Percentiles rank a stretch among this genome's conserved stretches.
These are phyloP conservation scores for Xiphorhynchus erythropygius DNA, from an alignment of 2,797 vertebrate genomes.

Conservation along the genomic window DNA sequence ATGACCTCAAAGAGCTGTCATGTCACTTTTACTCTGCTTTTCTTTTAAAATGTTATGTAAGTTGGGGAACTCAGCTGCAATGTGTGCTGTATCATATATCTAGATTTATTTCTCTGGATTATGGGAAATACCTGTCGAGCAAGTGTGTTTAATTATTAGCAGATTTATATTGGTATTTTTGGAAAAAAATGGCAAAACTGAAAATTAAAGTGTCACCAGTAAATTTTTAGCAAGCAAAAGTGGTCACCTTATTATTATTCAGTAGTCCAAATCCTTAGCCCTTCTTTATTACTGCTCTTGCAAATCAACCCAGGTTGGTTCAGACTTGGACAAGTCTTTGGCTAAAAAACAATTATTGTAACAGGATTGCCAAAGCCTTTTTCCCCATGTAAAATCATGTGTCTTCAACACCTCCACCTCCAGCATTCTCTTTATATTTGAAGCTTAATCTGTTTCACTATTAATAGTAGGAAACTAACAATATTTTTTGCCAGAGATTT, in stretches of 20 bases:
- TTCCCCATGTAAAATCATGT: constrained; percentile 20
- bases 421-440: neutral
- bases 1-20: constrained; percentile 60
- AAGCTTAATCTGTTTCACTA: constrained; percentile 43
- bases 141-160: constrained; percentile 34
- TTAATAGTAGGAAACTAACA: constrained; percentile 59
- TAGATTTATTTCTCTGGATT: constrained; percentile 53
- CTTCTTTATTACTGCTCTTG: constrained; percentile 55
- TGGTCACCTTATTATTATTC: constrained; percentile 70
- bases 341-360: constrained; percentile 75
- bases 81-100: constrained; percentile 53
- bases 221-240: constrained; percentile 74
- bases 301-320: constrained; percentile 52
- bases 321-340: constrained; percentile 55
- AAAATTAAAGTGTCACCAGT: constrained; percentile 81
- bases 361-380: constrained; percentile 68
- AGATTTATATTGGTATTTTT: constrained; percentile 38
- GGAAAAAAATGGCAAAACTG: constrained; percentile 18
- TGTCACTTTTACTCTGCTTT: constrained; percentile 57
- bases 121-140: constrained; percentile 21
- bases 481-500: constrained; percentile 56
- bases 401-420: neutral
- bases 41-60: constrained; percentile 68
- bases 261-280: constrained; percentile 62
- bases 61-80: constrained; percentile 37